A percentile compares a stretch with the other conserved stretches of the same genome.
Conservation (phyloP, 2,113 vertebrate genomes). For the Apteryx mantelli region DNA sequence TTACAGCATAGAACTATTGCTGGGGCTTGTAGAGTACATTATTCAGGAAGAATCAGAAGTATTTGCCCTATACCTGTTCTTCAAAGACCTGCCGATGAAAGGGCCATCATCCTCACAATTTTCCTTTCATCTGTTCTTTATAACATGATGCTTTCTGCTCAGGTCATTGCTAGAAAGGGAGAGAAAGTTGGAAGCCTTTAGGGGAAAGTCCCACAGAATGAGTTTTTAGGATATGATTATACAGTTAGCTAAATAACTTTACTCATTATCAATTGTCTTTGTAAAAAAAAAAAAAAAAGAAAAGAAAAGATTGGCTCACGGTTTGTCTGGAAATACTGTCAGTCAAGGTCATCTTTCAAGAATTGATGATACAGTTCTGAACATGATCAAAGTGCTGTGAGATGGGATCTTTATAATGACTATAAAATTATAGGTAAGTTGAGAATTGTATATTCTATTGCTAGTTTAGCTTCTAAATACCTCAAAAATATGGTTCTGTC, state of each 20-base stretch:
- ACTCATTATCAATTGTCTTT: accelerated
- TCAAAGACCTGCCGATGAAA: slow-evolving; percentile 42
- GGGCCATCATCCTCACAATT: not conserved
- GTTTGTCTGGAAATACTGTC: not conserved
- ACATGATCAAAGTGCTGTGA: not conserved
- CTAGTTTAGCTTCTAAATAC: not conserved
- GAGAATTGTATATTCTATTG: not conserved
- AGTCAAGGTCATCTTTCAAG: accelerated
- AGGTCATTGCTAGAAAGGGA: not conserved
- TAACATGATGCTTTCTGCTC: not conserved
- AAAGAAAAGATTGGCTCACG: not conserved
- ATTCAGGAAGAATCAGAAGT: slow-evolving; percentile 10
- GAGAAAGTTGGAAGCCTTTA: slow-evolving; percentile 15
- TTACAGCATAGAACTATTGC: not conserved
- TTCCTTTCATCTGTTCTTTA: slow-evolving; percentile 50
- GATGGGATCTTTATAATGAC: not conserved
- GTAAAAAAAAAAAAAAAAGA: not conserved
- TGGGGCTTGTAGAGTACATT: slow-evolving; percentile 32
- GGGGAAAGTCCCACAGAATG: not conserved
- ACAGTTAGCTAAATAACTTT: not conserved
- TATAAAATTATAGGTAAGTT: not conserved
- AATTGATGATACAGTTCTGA: not conserved
- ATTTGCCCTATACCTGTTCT: not conserved
- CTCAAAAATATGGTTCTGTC: not conserved
- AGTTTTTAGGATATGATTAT: not conserved